These are phyloP conservation scores for Clistopyga incitator DNA, from an alignment of 2,888 invertebrate genomes.

Conservation along the genomic window DNA sequence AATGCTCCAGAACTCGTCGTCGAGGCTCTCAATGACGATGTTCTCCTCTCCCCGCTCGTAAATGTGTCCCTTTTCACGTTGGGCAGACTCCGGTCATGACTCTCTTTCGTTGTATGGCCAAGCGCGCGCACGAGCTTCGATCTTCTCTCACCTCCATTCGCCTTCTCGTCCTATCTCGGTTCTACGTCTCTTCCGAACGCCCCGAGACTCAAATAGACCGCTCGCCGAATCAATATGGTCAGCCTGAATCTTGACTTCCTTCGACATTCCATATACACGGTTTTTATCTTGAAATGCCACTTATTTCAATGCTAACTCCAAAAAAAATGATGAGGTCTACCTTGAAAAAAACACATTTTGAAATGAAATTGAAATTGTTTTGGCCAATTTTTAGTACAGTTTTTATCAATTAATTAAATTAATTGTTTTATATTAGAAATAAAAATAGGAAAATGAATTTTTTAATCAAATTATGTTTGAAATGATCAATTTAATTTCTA, in stretches of 20 bases:
- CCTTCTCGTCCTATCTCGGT: conserved; percentile 1
- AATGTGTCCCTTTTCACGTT: conserved; percentile 4
- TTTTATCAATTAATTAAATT: too few species aligned
- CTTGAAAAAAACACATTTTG: too few species aligned
- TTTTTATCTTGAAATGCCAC: not conserved
- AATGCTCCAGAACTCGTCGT: conserved; percentile 27
- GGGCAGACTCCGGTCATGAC: conserved; percentile 49
- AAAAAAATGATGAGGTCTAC: too few species aligned
- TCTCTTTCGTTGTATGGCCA: conserved; percentile 27
- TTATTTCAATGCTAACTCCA: not conserved
- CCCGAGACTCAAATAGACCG: conserved; percentile 13
- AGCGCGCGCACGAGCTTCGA: conserved; percentile 7
- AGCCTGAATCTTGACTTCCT: not conserved
- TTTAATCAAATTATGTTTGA: not conserved
- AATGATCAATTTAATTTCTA: not conserved
- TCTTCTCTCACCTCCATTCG: conserved; percentile 24
- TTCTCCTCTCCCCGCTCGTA: not conserved
- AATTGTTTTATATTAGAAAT: too few species aligned
- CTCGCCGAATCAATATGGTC: conserved; percentile 1
- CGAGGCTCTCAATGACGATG: not conserved
- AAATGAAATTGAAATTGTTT: too few species aligned
- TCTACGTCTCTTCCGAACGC: not conserved
- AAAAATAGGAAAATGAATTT: too few species aligned
- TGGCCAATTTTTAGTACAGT: too few species aligned
- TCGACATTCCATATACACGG: not conserved